These are phyloP conservation scores for Pandemis heparana DNA, from an alignment of 2,888 invertebrate species.

Conservation along the genomic window DNA sequence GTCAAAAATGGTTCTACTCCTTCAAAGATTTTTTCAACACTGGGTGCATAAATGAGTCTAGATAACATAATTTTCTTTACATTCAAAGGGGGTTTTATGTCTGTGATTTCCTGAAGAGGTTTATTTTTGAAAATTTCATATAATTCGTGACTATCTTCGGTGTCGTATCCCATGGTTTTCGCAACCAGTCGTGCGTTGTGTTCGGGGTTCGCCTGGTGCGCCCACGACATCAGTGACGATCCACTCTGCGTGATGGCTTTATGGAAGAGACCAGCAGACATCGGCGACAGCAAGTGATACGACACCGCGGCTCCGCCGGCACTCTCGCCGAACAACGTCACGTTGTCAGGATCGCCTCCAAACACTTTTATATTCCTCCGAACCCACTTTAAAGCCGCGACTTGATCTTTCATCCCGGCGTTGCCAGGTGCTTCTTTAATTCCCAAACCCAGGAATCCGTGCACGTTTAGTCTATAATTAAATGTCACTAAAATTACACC, in stretches of 20 bases:
- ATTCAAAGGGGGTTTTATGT: conserved; percentile 33
- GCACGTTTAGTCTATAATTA: conserved; percentile 74
- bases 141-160: conserved; percentile 42
- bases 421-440: conserved; percentile 75
- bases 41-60: conserved; percentile 4
- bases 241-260: conserved; percentile 76
- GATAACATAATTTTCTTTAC: conserved; percentile 27
- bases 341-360: conserved; percentile 70
- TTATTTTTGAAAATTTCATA: conserved; percentile 43
- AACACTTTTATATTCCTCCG: conserved; percentile 65
- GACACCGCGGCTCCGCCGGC: conserved; percentile 73
- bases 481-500: conserved; percentile 70
- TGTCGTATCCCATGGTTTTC: conserved; percentile 57
- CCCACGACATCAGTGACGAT: conserved; percentile 68
- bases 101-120: conserved; percentile 36
- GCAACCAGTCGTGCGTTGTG: conserved; percentile 67
- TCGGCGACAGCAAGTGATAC: conserved; percentile 68
- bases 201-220: conserved; percentile 66
- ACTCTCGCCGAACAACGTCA: conserved; percentile 75
- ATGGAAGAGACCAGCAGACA: conserved; percentile 74
- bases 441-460: conserved; percentile 69
- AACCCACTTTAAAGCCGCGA: conserved; percentile 71
- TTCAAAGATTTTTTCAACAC: conserved; percentile 14
- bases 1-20: conserved; percentile 42
- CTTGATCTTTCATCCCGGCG: conserved; percentile 72